These are phyloP conservation scores for Plagodis pulveraria DNA, from an alignment of 2,888 invertebrate species.

Conservation along the genomic window DNA sequence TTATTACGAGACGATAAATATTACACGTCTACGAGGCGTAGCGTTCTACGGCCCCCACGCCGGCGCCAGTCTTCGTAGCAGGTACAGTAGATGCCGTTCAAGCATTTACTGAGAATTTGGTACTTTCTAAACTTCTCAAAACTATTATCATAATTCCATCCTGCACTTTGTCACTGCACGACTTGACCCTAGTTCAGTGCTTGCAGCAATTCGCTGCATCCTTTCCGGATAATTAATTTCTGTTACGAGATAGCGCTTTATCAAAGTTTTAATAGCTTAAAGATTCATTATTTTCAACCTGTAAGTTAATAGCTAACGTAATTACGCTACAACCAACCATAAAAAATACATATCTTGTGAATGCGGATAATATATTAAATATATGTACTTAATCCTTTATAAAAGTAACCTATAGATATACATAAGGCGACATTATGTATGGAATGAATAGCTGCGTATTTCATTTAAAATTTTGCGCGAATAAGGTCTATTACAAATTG, in stretches of 20 bases:
- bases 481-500: constrained; percentile 28
- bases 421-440: too few relatives aligned
- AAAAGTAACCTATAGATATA: background rate
- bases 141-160: constrained; percentile 80
- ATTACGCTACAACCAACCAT: too few relatives aligned
- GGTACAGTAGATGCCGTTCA: constrained; percentile 47
- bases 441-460: background rate
- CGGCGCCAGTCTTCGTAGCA: constrained; percentile 47
- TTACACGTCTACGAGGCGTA: constrained; percentile 63
- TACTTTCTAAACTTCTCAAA: constrained; percentile 75
- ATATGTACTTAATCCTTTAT: too few relatives aligned
- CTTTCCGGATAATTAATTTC: constrained; percentile 58
- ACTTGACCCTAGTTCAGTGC: constrained; percentile 55
- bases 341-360: too few relatives aligned
- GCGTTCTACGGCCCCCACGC: constrained; percentile 53
- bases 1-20: constrained; percentile 71
- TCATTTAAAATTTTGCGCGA: constrained; percentile 3
- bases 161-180: constrained; percentile 68
- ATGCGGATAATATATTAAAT: too few relatives aligned
- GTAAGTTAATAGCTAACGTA: constrained; percentile 1
- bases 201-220: constrained; percentile 61
- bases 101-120: constrained; percentile 66
- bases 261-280: constrained; percentile 27
- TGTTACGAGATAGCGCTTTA: constrained; percentile 40
- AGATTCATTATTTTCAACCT: constrained; percentile 19